Conservation (phyloP, 2,888 invertebrate genomes). For the Folsomia manolachei region DNA sequence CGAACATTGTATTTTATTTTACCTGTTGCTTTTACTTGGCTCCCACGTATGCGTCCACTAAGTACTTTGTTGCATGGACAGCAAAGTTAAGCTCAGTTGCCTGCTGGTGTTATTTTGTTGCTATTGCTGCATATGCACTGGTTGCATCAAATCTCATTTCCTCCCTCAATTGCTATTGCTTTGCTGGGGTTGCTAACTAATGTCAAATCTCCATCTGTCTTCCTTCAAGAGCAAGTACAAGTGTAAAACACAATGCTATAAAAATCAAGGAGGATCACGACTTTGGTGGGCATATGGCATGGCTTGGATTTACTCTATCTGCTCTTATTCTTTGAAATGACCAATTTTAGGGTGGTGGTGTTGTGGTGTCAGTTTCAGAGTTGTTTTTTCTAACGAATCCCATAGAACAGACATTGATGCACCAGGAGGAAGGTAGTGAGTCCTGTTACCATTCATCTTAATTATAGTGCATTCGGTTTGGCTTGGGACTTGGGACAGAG, state of each 20-base stretch:
- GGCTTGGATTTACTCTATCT: too few species aligned
- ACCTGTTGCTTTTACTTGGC: conserved; percentile 10
- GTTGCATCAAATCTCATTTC: conserved; percentile 15
- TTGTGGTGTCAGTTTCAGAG: background rate
- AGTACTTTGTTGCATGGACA: too few species aligned
- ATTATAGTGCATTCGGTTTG: too few species aligned
- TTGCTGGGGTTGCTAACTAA: too few species aligned
- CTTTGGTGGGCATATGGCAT: background rate
- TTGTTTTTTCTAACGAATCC: too few species aligned
- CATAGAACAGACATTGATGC: too few species aligned
- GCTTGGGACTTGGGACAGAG: too few species aligned
- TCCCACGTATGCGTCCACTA: too few species aligned
- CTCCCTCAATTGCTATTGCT: too few species aligned
- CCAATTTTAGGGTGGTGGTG: background rate
- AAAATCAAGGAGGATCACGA: background rate
- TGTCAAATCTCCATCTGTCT: conserved; percentile 21
- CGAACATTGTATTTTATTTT: background rate
- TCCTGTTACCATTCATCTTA: too few species aligned
- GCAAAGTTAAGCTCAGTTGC: too few species aligned
- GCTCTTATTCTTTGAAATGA: background rate
- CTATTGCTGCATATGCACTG: background rate
- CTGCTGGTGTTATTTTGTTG: background rate
- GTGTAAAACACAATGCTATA: background rate
- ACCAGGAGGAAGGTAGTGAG: too few species aligned
- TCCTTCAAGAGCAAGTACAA: background rate